These are phyloP conservation scores for Rhogogaster chlorosoma DNA, from an alignment of 2,888 invertebrate genomes.

Conservation along the genomic window DNA sequence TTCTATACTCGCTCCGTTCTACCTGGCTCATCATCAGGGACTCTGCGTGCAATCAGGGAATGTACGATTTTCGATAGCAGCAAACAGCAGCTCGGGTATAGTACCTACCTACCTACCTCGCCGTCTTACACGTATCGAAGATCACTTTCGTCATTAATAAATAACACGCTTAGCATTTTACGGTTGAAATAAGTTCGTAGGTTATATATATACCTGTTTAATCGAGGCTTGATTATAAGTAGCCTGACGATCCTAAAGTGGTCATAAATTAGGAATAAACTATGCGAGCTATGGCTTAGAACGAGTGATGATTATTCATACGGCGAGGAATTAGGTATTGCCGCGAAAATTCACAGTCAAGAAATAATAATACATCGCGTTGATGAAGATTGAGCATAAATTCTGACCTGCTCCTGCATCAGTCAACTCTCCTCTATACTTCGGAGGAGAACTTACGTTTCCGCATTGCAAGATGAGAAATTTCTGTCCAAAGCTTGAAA, in stretches of 20 bases:
- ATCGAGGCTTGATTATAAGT: not conserved
- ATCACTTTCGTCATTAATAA: conserved; percentile 12
- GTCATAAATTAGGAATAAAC: conserved; percentile 10
- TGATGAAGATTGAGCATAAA: not conserved
- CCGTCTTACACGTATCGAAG: not conserved
- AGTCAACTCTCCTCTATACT: not conserved
- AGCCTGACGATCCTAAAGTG: not conserved
- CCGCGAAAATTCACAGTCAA: not conserved
- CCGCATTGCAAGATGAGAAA: too few species aligned
- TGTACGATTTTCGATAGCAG: conserved; percentile 8
- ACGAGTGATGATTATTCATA: not conserved
- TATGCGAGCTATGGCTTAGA: too few species aligned
- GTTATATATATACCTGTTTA: not conserved
- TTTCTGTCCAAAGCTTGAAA: not conserved
- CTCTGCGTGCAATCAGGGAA: conserved; percentile 2
- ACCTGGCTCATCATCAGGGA: not conserved
- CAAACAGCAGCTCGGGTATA: not conserved
- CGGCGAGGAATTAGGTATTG: not conserved
- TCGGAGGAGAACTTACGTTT: not conserved
- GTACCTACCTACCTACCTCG: too few species aligned
- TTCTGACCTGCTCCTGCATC: not conserved
- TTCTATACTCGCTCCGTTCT: not conserved
- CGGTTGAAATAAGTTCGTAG: not conserved
- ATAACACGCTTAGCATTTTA: conserved; percentile 35
- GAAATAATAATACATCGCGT: too few species aligned